Evolutionary conservation across 2,113 vertebrate genomes (phyloP), one percentile per base, ranked within the genome.

Genomic region (Ictidomys tridecemlineatus): DNA sequence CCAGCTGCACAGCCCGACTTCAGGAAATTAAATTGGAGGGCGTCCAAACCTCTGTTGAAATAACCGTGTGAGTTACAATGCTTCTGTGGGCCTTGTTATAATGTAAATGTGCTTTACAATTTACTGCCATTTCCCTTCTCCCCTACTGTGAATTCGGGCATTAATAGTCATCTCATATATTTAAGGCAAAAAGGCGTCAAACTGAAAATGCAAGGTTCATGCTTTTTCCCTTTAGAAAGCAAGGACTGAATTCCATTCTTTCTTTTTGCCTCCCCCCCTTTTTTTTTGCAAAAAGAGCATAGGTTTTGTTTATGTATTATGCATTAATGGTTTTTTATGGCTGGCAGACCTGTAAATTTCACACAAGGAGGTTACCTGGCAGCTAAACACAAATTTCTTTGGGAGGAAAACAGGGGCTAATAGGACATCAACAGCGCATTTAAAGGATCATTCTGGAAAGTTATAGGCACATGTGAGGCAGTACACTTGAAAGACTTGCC

Each of bases 1-100:
- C 97, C 98, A 97, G 98, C 98, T 98, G 98, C 96, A 97, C 94
- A 79, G 91, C 83, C 88, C 0, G 98, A 80, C 98, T 97, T 96
- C 85, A 89, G 98, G 97, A 98, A 98, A 97, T 98, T 96, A 95
- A 97, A 97, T 1, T 97, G 98, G 98, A 98, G 96, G 92, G 72
- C 92, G 95, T 98, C 98, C 98, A 97, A 67, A 74, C 82, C 96
- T 80, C 97, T 97, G 94, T 5, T 97, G 97, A 97, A 97, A 92
- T 39, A 98, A 89, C 93, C 2, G 22, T 2, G 67, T 96, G 98
- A 97, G 96, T 97, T 97, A 97, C 1, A 56, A n/a, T 20, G 92
- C 94, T 88, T 97, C 97, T 85, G 83, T 13, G 92, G 93, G 95
- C 86, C 83, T 63, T 56, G 96, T 87, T 94, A 82, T 84, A 94